Base-by-base conservation (phyloP, 1,140 invertebrate species). In the Choristoneura fumiferana region DNA sequence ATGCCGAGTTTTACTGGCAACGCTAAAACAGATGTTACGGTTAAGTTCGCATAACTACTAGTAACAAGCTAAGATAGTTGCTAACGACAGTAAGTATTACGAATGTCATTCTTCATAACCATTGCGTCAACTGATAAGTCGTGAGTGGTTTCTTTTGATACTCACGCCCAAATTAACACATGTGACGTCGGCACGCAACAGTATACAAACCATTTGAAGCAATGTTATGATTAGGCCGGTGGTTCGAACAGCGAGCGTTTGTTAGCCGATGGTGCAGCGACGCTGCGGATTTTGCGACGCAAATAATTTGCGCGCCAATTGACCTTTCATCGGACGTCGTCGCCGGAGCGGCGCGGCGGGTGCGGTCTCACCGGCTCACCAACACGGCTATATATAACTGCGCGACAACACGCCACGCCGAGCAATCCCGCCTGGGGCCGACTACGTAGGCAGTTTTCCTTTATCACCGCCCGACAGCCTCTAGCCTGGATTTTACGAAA, bases 271-370 rank as follows among this genome's bases (percentile, higher is more conserved):
- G 77, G 69, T 82, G 77, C 73, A 76, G 67, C 73, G 71, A 66
- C 71, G 74, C 60, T 79, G 75, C 72, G 73, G 80, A 81, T 83
- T 85, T 83, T 84, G 81, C 85, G 84, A 87, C 84, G 85, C 80
- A 88, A 88, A 88, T 88, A 88, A 88, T 88, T 87, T 88, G 81
- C 81, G 84, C 81, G 85, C 80, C 85, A 88, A 88, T 88, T 88
- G 85, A 88, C 85, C 85, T 88, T 88, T 88, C 84, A 77, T 84
- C 84, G 81, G 77, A 73, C 76, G 75, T 69, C 81, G 82, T 78
- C 71, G 81, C 68, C 76, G 73, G 60, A 63, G 69, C 65, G 64
- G 77, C 66, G 67, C 75, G 78, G 73, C 78, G 78, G 78, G 74
- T 76, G 81, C 81, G 78, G 76, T 74, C 73, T 68, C 68, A 67